Base-by-base conservation (phyloP, 2,797 vertebrate genomes). In the Rousettus madagascariensis region DNA sequence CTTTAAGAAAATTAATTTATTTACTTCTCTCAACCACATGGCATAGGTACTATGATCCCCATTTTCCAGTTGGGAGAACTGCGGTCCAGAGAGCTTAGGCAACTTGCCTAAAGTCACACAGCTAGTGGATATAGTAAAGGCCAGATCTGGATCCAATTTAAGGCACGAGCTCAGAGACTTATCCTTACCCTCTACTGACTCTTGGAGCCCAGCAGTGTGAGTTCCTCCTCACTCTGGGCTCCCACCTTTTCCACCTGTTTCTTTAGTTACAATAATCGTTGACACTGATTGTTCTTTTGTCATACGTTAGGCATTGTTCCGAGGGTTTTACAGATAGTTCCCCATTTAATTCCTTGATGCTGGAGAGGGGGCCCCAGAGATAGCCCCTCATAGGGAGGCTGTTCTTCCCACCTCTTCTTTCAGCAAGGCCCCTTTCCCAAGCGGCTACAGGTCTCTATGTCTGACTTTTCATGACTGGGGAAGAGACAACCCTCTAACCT, bases 361-460 rank as follows among this genome's bases (percentile, higher is more conserved):
- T 91, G 9, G 53, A 72, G 30, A 57, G 2, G 24, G 22, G 53
- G 20, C 24, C 26, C 43, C 4, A 8, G 63, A 53, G 75, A 11
- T 9, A 26, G 59, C 3, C 1, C 12, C 5, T 53, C 30, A 1
- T 0, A 26, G 4, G 38, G 38, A 74, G 8, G 20, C 61, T 22
- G 2, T 87, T 26, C n/a, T 53, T 51, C n/a, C n/a, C 24, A 33
- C 22, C 24, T 2, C 53, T 43, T 10, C 38, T 51, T 49, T 46
- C 69, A 49, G 30, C 20, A 71, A 24, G 7, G 2, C 1, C 9
- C 13, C 30, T 86, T 26, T 26, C 30, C 12, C 28, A 28, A 83
- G 19, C n/a, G 49, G 0, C 22, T 1, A 1, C 28, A 55, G 36
- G 65, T 65, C 57, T 43, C 33, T n/a, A 0, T 6, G 22, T 22